These are phyloP conservation scores for Chymomyza costata DNA, from an alignment of 1,140 invertebrate species.

Conservation along the genomic window DNA sequence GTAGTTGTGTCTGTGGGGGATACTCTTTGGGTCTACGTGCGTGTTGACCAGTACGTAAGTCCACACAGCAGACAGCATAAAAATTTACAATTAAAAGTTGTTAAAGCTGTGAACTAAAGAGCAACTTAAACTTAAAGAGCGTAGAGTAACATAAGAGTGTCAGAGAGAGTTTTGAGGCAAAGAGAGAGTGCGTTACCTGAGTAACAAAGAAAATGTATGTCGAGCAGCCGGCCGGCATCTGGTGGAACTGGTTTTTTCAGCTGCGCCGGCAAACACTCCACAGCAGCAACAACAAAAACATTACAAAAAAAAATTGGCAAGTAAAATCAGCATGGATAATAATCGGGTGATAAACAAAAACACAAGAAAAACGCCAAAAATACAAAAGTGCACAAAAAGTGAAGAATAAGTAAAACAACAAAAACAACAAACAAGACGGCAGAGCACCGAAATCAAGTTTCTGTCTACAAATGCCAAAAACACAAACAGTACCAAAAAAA, in stretches of 20 bases:
- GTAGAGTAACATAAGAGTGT: neutral
- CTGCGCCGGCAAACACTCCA: constrained; percentile 37
- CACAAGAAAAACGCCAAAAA: no score
- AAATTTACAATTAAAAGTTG: constrained; percentile 3
- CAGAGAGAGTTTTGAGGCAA: constrained; percentile 12
- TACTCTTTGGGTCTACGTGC: constrained; percentile 19
- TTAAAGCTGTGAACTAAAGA: constrained; percentile 17
- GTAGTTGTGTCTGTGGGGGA: no score
- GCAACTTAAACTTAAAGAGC: constrained; percentile 5
- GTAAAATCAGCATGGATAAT: constrained; percentile 26
- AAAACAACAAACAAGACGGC: constrained; percentile 1
- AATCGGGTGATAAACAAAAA: constrained; percentile 54
- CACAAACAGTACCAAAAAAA: constrained; percentile 9
- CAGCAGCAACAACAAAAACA: constrained; percentile 28
- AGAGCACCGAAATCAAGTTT: constrained; percentile 44
- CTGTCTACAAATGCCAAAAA: constrained; percentile 22
- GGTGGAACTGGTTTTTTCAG: constrained; percentile 61
- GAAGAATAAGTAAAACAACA: constrained; percentile 48
- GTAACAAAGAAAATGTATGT: constrained; percentile 37
- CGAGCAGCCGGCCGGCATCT: constrained; percentile 65
- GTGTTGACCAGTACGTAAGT: constrained; percentile 11
- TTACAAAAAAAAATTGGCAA: constrained; percentile 18
- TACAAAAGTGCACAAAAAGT: constrained; percentile 28
- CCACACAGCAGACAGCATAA: constrained; percentile 6
- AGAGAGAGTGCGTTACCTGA: constrained; percentile 32